These are phyloP conservation scores for Dioctria linearis DNA, from an alignment of 2,888 invertebrate genomes.

Conservation along the genomic window DNA sequence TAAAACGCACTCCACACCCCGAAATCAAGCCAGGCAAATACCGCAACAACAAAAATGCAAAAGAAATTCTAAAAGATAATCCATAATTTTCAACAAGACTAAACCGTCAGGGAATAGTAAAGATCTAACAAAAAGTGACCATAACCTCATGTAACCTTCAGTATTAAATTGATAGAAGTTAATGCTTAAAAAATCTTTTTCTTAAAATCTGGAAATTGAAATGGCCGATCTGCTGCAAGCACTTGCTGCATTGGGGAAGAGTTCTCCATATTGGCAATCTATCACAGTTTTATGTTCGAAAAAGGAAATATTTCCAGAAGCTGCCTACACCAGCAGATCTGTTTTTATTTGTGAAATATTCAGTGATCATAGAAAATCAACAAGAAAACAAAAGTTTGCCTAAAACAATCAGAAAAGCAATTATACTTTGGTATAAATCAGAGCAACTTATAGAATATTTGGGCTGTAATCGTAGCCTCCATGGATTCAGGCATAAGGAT, in stretches of 20 bases:
- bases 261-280: constrained; percentile 38
- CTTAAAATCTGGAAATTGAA: neutral
- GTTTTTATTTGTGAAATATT: constrained; percentile 65
- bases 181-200: too few species aligned
- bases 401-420: constrained; percentile 65
- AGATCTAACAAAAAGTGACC: too few species aligned
- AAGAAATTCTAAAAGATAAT: too few species aligned
- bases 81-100: too few species aligned
- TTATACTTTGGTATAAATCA: constrained; percentile 65
- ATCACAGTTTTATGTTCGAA: neutral
- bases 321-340: constrained; percentile 63
- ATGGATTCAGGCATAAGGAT: constrained; percentile 61
- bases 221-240: constrained; percentile 26
- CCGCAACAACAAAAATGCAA: too few species aligned
- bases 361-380: constrained; percentile 61
- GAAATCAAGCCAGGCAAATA: too few species aligned
- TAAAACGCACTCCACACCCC: too few species aligned
- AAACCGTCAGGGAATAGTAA: too few species aligned
- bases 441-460: constrained; percentile 59
- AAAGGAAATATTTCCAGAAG: constrained; percentile 58
- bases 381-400: constrained; percentile 62
- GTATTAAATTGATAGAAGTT: too few species aligned
- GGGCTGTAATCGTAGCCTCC: constrained; percentile 20
- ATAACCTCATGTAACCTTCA: too few species aligned
- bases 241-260: neutral